Percentiles rank a stretch among this genome's conserved stretches.
These are phyloP conservation scores for Nothoprocta pentlandii DNA, from an alignment of 2,113 vertebrate species.

Conservation along the genomic window DNA sequence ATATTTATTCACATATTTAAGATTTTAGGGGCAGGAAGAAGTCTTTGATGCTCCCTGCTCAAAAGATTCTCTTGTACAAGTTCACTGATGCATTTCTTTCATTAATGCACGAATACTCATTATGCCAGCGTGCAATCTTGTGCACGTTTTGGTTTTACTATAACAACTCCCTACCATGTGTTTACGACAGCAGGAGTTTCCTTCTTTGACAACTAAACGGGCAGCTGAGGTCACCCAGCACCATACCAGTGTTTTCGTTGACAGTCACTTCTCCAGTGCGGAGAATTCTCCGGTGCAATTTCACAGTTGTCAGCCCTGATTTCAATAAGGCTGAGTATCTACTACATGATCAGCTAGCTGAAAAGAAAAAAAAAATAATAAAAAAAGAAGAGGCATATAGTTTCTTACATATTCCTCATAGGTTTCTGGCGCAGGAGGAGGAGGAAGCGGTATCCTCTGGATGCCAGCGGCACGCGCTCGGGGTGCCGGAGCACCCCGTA, in stretches of 20 bases:
- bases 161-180: neutral
- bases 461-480: constrained; percentile 87
- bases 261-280: neutral
- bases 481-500: constrained; percentile 81
- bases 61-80: neutral
- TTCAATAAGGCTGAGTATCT: neutral
- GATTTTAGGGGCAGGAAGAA: neutral
- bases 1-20: neutral
- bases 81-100: neutral
- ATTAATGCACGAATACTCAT: accelerated
- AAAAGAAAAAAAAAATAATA: neutral
- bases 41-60: neutral
- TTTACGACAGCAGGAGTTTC: neutral
- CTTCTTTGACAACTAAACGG: neutral
- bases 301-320: neutral
- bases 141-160: neutral
- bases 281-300: no score
- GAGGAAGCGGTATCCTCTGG: constrained; percentile 90
- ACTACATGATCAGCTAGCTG: accelerated
- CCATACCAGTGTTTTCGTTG: accelerated
- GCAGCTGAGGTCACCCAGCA: neutral
- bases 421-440: constrained; percentile 83
- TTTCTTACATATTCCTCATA: constrained; percentile 93
- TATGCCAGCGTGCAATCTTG: neutral
- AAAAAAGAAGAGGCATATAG: neutral